Percentiles rank a stretch among this genome's conserved stretches.
Conservation (phyloP, 1,140 invertebrate genomes). For the Papilio dardanus region DNA sequence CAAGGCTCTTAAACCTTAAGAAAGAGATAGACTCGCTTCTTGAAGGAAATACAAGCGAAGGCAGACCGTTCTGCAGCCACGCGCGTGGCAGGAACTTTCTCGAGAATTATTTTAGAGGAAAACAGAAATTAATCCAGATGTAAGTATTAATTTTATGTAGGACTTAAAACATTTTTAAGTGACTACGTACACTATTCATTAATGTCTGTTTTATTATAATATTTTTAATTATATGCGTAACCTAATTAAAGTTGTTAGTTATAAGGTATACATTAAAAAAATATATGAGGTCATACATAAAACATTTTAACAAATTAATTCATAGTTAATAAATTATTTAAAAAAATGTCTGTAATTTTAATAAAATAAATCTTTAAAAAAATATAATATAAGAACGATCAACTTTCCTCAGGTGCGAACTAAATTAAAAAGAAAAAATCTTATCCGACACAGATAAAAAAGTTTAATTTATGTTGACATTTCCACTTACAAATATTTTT, state of each 20-base stretch:
- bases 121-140: no score
- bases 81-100: no score
- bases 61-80: no score
- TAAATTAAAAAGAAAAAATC: constrained; percentile 23
- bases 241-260: neutral
- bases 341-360: neutral
- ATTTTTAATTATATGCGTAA: neutral
- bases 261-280: neutral
- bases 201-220: no score
- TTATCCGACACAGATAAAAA: constrained; percentile 39
- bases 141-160: no score
- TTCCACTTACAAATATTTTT: constrained; percentile 72
- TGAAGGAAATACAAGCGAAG: no score
- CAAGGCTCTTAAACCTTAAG: no score
- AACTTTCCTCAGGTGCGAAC: constrained; percentile 28
- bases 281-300: neutral
- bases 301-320: neutral
- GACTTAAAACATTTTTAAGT: no score
- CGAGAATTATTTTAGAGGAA: no score
- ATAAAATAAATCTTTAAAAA: neutral
- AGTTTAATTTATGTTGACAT: constrained; percentile 78
- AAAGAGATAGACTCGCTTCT: no score
- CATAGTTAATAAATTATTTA: neutral
- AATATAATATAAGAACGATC: neutral
- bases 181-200: no score